Conservation (phyloP, 2,888 invertebrate species). For the Conomelus anceps region DNA sequence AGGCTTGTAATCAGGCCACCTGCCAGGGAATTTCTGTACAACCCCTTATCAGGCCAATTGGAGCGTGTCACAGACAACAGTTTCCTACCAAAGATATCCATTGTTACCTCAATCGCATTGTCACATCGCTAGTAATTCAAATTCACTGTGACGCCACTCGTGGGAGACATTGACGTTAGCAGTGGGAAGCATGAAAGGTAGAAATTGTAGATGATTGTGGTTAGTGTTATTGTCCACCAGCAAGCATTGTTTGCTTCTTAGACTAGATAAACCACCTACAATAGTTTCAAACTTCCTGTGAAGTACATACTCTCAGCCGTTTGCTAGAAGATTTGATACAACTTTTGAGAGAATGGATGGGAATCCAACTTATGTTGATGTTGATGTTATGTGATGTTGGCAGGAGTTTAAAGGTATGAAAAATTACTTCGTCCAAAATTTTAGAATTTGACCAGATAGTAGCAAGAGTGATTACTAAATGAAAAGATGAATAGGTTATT, state of each 20-base stretch:
- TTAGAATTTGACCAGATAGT: too few relatives aligned
- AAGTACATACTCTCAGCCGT: too few relatives aligned
- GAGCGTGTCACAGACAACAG: neutral
- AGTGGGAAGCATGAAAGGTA: neutral
- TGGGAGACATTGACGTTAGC: neutral
- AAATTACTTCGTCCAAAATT: too few relatives aligned
- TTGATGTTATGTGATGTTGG: too few relatives aligned
- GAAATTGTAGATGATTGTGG: neutral
- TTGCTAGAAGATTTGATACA: too few relatives aligned
- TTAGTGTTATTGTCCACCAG: neutral
- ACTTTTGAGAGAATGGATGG: too few relatives aligned
- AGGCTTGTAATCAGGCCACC: neutral
- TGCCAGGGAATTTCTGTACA: neutral
- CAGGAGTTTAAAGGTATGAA: too few relatives aligned
- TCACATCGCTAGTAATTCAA: neutral
- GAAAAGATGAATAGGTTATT: too few relatives aligned
- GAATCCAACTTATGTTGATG: too few relatives aligned
- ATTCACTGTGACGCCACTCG: neutral
- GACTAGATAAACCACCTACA: neutral
- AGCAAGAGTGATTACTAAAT: too few relatives aligned
- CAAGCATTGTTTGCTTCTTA: neutral
- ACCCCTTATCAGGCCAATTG: neutral
- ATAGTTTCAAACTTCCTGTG: neutral
- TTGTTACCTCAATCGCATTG: neutral
- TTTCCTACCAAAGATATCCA: neutral